These are phyloP conservation scores for Spea bombifrons DNA, from an alignment of 2,113 vertebrate species.

Conservation along the genomic window DNA sequence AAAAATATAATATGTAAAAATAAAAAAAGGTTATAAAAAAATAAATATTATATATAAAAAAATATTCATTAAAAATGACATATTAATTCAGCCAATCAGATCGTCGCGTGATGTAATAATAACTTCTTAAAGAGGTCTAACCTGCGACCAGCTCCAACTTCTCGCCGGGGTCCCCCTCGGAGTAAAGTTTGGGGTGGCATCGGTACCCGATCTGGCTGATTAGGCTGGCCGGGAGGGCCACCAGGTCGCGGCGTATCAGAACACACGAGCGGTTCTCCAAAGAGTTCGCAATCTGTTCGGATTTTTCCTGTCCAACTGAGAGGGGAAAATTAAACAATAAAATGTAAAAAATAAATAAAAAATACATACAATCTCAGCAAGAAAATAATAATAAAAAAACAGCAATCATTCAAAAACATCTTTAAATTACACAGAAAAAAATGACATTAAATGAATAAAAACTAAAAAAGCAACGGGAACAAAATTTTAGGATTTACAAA, in stretches of 20 bases:
- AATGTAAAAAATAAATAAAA: neutral
- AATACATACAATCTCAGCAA: neutral
- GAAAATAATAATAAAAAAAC: neutral
- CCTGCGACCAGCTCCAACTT: conserved; percentile 96
- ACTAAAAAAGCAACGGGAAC: too few species aligned
- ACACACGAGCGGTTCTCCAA: conserved; percentile 93
- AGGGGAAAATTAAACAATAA: neutral
- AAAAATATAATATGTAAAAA: too few species aligned
- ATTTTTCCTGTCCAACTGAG: conserved; percentile 80
- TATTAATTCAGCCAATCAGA: too few species aligned
- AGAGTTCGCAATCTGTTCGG: conserved; percentile 73
- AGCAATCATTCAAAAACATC: neutral
- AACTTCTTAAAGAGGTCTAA: conserved; percentile 51
- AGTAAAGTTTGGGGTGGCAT: conserved; percentile 98
- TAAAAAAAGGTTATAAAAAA: too few species aligned
- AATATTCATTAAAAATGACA: neutral
- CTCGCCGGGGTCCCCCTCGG: conserved; percentile 94
- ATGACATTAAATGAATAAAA: too few species aligned
- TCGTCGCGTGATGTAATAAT: too few species aligned
- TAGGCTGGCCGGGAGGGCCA: conserved; percentile 92
- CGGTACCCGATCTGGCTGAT: conserved; percentile 98
- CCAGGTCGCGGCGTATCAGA: conserved; percentile 90
- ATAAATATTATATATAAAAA: neutral
- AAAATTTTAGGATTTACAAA: too few species aligned
- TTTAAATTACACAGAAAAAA: neutral